These are phyloP conservation scores for Eleutherodactylus coqui DNA, from an alignment of 2,797 vertebrate genomes.

Conservation along the genomic window DNA sequence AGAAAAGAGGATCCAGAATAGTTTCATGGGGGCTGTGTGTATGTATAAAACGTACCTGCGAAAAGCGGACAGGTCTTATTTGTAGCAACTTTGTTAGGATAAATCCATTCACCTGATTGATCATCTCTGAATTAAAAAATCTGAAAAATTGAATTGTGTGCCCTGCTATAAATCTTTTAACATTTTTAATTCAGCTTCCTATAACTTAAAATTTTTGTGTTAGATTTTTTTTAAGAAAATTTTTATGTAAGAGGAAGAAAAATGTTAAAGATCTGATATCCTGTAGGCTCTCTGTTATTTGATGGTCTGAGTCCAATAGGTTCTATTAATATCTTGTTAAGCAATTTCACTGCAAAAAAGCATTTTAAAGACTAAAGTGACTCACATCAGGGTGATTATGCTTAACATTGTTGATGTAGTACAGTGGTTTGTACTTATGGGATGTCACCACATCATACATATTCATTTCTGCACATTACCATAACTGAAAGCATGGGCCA, in stretches of 20 bases:
- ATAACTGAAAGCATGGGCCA: not conserved
- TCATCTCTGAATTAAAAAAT: no score
- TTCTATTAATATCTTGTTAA: not conserved
- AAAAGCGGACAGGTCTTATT: no score
- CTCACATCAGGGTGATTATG: not conserved
- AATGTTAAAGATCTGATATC: not conserved
- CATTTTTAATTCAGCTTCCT: no score
- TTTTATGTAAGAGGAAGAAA: not conserved
- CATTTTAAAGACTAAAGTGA: not conserved
- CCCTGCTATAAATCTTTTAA: no score
- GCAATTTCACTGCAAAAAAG: not conserved
- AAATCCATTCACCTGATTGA: no score
- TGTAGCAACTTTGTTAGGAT: no score
- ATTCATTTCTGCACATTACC: slow-evolving; percentile 29
- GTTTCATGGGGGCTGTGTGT: no score
- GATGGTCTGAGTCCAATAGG: not conserved
- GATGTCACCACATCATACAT: slow-evolving; percentile 24
- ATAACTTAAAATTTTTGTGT: no score
- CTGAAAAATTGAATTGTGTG: no score
- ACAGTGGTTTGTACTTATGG: not conserved
- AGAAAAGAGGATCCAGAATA: no score
- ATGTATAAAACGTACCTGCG: no score
- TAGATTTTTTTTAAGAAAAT: not conserved
- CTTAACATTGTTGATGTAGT: slow-evolving; percentile 17
- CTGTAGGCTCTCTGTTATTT: not conserved